Percentiles rank a stretch among this genome's conserved stretches.
Conservation (phyloP, 2,888 invertebrate genomes). For the Enchytraeus crypticus region DNA sequence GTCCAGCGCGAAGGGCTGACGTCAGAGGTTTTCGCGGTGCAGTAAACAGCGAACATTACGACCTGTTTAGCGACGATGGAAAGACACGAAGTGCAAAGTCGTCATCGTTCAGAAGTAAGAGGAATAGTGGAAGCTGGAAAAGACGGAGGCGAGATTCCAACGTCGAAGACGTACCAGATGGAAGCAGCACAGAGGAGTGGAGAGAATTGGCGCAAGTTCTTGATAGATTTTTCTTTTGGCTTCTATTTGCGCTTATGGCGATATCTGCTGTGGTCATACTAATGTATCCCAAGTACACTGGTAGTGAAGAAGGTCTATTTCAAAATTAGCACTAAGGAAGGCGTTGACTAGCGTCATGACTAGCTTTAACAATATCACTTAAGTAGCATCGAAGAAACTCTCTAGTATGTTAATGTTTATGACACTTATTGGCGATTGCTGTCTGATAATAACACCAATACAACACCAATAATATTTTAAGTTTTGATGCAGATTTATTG, state of each 20-base stretch:
- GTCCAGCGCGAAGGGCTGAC: not conserved
- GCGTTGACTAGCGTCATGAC: no score
- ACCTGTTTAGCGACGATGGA: not conserved
- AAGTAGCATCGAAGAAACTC: no score
- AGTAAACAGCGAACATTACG: not conserved
- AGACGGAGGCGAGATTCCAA: not conserved
- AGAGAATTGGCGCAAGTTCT: slow-evolving; percentile 24
- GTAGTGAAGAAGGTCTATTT: not conserved
- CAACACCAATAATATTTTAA: no score
- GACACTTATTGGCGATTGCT: no score
- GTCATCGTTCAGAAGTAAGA: no score
- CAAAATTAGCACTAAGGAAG: no score
- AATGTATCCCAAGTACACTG: slow-evolving; percentile 22
- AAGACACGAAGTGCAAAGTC: no score
- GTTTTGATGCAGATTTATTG: no score
- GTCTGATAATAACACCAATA: no score
- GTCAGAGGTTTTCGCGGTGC: not conserved
- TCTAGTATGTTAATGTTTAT: no score
- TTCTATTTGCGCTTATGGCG: slow-evolving; percentile 24
- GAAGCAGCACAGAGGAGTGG: slow-evolving; percentile 18
- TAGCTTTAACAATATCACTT: no score
- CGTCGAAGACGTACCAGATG: not conserved
- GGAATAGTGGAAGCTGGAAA: not conserved
- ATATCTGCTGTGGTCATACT: slow-evolving; percentile 22
- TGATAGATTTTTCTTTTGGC: slow-evolving; percentile 26